A percentile compares a stretch with the other conserved stretches of the same genome.
phyloP scores from a whole-genome alignment of 2,888 invertebrate species.

The Ectobius pallidus region DNA sequence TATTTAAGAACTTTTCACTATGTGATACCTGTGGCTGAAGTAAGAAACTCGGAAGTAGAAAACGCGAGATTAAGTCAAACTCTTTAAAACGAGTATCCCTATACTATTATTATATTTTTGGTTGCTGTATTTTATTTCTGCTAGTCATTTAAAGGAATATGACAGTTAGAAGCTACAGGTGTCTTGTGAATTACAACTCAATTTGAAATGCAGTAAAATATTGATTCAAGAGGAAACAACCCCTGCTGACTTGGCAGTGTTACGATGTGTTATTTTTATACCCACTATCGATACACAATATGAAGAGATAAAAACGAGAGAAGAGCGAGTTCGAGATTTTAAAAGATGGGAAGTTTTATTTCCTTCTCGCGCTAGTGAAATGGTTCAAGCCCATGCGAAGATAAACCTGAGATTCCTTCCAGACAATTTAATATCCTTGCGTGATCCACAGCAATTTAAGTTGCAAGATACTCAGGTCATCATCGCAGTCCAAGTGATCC shows the following conservation, averaged over 20 bases:
- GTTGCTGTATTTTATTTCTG: too few species aligned
- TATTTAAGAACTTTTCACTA: too few species aligned
- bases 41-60: too few species aligned
- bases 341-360: constrained; percentile 1
- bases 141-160: neutral
- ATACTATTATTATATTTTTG: too few species aligned
- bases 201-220: constrained; percentile 1
- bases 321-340: neutral
- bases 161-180: neutral
- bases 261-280: neutral
- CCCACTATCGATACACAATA: neutral
- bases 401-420: too few species aligned
- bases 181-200: constrained; percentile 1
- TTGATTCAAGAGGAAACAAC: neutral
- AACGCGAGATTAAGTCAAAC: too few species aligned
- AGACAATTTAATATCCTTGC: too few species aligned
- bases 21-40: too few species aligned
- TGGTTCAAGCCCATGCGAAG: neutral
- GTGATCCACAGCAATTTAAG: neutral
- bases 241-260: neutral
- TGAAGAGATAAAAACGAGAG: neutral
- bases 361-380: neutral
- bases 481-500: too few species aligned
- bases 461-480: too few species aligned
- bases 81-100: too few species aligned